Evolutionary conservation across 2,797 vertebrate species (phyloP).

Genomic region (Tenualosa ilisha): DNA sequence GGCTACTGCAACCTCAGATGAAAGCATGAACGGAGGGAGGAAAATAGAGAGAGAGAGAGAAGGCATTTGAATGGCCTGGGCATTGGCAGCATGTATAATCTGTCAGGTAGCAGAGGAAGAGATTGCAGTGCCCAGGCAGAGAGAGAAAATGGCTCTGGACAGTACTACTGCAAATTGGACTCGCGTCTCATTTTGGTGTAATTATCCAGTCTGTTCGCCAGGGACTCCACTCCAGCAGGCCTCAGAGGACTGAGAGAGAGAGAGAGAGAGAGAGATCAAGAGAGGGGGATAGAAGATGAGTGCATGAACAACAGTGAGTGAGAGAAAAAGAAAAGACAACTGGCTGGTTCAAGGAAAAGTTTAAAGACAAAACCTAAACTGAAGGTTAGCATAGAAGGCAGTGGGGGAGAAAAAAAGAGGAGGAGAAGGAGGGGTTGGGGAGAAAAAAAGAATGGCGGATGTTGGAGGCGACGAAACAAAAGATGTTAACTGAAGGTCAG

Average conservation of each 20-base stretch:
- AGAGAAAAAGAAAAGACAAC: not conserved
- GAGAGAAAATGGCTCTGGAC: not conserved
- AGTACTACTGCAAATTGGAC: constrained; percentile 24
- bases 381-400: not conserved
- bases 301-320: not conserved
- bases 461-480: not conserved
- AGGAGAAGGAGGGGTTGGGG: not conserved
- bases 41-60: not conserved
- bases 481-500: constrained; percentile 14
- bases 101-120: not conserved
- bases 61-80: not conserved
- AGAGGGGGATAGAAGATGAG: not conserved
- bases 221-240: constrained; percentile 20
- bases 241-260: not conserved
- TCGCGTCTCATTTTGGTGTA: constrained; percentile 30
- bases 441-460: not conserved
- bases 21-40: not conserved
- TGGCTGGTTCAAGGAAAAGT: not conserved
- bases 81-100: not conserved
- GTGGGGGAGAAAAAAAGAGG: not conserved
- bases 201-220: constrained; percentile 25
- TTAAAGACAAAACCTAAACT: not conserved
- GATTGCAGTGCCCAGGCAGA: not conserved
- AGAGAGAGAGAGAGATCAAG: not conserved
- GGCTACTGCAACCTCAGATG: not conserved